Percentiles rank a stretch among this genome's conserved stretches.
Conservation (phyloP, 2,888 invertebrate genomes). For the Eupithecia subumbrata region DNA sequence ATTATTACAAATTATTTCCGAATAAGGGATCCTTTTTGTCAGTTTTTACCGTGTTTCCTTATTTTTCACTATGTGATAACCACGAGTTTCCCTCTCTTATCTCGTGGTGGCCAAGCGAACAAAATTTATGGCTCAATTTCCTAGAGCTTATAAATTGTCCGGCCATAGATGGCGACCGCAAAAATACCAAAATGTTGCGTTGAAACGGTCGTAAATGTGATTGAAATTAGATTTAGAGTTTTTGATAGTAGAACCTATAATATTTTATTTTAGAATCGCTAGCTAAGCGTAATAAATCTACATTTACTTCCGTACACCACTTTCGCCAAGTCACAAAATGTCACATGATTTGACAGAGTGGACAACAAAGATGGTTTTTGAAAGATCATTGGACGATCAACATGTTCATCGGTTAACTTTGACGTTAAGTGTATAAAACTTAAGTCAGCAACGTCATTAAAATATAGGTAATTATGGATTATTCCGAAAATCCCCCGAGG, state of each 20-base stretch:
- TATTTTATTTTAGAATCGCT: background rate
- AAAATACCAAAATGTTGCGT: slow-evolving; percentile 12
- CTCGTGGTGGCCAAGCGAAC: slow-evolving; percentile 35
- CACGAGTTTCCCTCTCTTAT: slow-evolving; percentile 21
- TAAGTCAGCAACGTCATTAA: no score
- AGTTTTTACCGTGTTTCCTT: background rate
- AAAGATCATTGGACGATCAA: no score
- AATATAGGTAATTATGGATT: no score
- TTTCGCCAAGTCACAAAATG: background rate
- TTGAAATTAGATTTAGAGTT: background rate
- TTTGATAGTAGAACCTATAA: background rate
- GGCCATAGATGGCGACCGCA: slow-evolving; percentile 13
- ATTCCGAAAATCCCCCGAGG: no score
- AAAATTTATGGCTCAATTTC: slow-evolving; percentile 43
- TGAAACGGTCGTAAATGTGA: slow-evolving; percentile 8
- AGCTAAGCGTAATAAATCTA: background rate
- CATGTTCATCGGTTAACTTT: no score
- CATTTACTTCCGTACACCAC: background rate
- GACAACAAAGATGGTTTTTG: background rate
- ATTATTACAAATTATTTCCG: no score
- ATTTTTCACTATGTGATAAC: background rate
- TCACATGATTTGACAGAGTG: background rate
- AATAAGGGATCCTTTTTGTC: background rate
- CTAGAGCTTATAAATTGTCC: slow-evolving; percentile 39
- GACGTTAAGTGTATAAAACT: no score